Evolutionary conservation across 2,113 vertebrate species (phyloP).

Genomic region (Pica pica): DNA sequence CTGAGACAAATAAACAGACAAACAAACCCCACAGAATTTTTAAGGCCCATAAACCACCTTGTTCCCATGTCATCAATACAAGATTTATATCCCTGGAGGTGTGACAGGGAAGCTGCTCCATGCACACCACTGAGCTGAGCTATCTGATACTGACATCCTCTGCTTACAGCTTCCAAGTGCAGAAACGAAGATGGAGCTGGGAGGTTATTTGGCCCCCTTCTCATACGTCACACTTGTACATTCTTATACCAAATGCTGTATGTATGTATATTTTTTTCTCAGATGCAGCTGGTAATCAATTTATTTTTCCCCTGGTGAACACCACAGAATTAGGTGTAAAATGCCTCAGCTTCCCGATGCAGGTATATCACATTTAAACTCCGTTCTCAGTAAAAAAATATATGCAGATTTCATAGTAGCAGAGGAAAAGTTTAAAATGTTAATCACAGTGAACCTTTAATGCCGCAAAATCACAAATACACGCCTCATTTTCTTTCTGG

Average conservation of each 20-base stretch:
- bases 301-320: background rate
- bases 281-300: background rate
- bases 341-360: background rate
- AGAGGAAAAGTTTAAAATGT: background rate
- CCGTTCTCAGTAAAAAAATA: background rate
- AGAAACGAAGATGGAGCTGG: background rate
- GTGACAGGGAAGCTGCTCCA: background rate
- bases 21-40: background rate
- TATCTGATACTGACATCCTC: background rate
- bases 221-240: background rate
- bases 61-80: background rate
- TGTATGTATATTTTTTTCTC: background rate
- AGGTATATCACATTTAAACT: background rate
- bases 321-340: background rate
- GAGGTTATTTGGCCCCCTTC: background rate
- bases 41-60: background rate
- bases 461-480: background rate
- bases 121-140: background rate
- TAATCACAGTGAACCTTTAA: background rate
- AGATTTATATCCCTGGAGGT: background rate
- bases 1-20: background rate
- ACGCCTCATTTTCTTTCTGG: background rate
- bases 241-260: background rate
- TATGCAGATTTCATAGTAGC: background rate
- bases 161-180: background rate